These are phyloP conservation scores for Cantharis rufa DNA, from an alignment of 2,888 invertebrate genomes.

Conservation along the genomic window DNA sequence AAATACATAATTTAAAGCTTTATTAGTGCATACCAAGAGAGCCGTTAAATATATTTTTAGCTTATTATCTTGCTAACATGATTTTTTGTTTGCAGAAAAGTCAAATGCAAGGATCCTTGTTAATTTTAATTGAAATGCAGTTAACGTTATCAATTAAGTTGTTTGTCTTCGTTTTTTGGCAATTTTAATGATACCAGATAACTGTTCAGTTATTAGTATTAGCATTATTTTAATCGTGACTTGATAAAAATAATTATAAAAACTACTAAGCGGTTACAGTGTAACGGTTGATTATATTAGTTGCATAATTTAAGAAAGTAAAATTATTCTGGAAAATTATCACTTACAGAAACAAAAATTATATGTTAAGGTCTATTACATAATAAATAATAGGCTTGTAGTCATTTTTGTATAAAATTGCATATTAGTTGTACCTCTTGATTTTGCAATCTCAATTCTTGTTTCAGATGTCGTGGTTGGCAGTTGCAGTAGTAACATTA, in stretches of 20 bases:
- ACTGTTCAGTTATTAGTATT: no score
- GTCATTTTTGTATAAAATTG: not conserved
- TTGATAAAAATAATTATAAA: not conserved
- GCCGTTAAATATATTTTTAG: not conserved
- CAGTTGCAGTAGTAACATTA: slow-evolving; percentile 7
- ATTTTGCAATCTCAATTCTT: not conserved
- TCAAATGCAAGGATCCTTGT: not conserved
- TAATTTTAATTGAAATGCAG: not conserved
- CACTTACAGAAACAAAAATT: not conserved
- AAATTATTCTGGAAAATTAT: not conserved
- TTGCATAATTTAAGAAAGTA: not conserved
- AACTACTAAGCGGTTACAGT: not conserved
- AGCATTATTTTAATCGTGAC: not conserved
- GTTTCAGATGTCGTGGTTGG: slow-evolving; percentile 23
- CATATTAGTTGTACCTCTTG: not conserved
- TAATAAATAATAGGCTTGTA: not conserved
- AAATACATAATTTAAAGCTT: no score
- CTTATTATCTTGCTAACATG: not conserved
- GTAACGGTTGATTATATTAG: no score
- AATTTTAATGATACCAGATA: not conserved
- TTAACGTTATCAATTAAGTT: not conserved
- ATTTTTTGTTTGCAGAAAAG: not conserved
- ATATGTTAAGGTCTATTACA: not conserved
- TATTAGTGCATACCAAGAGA: not conserved
- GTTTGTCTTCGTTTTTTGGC: not conserved